Conservation (phyloP, 1,140 invertebrate species). For the Cotesia vestalis region DNA sequence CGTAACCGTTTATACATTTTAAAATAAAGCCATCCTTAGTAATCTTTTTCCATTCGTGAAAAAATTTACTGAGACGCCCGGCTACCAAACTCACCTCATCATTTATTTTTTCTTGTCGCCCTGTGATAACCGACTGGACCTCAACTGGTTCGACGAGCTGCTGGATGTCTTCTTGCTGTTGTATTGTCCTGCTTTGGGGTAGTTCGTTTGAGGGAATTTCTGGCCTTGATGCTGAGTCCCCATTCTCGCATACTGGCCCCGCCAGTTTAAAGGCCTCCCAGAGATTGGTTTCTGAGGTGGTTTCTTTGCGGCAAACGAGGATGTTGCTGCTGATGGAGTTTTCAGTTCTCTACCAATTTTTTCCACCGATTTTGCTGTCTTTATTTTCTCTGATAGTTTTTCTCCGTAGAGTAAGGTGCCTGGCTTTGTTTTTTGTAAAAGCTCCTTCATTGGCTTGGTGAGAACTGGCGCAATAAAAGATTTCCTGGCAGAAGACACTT, state of each 20-base stretch:
- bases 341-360: not conserved
- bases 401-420: conserved; percentile 16
- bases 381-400: conserved; percentile 11
- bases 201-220: conserved; percentile 13
- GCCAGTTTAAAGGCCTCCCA: conserved; percentile 29
- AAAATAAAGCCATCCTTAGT: not conserved
- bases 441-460: not conserved
- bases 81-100: conserved; percentile 11
- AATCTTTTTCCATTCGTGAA: conserved; percentile 4
- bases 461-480: not conserved
- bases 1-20: not conserved
- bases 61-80: conserved; percentile 26
- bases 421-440: not conserved
- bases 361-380: not conserved
- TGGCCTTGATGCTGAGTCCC: conserved; percentile 28
- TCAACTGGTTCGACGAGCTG: conserved; percentile 1
- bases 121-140: not conserved
- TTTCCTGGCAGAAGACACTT: not conserved
- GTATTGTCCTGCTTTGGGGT: conserved; percentile 3
- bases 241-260: conserved; percentile 24
- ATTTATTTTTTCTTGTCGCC: conserved; percentile 1
- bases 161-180: conserved; percentile 9
- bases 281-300: not conserved
- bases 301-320: not conserved
- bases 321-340: too few species aligned